Base-by-base conservation (phyloP, 2,113 vertebrate species). In the Rhynchomys soricoides region DNA sequence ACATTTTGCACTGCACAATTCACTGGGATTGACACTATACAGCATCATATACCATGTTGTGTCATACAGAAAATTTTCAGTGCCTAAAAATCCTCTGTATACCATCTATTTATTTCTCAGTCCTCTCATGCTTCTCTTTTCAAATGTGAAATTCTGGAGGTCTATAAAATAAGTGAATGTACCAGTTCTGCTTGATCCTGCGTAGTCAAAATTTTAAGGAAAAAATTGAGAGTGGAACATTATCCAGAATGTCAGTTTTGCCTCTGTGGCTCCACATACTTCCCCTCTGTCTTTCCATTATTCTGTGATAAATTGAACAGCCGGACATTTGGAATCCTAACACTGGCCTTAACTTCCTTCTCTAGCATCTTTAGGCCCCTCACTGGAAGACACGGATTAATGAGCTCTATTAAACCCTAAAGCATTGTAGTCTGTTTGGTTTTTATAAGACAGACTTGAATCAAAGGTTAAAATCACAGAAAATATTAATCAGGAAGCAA, bases 391-490 rank as follows among this genome's bases (percentile, higher is more conserved):
- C 66, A 21, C 19, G 5, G 93, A 85, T 86, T 96, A 92, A 91
- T 90, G 64, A 87, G 34, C 43, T 81, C 79, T 5, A 45, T 68
- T 57, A 77, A 90, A 78, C 40, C 48, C 10, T 64, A 8, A 0
- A 19, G 71, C 26, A 64, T n/a, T 66, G 4, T 90, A 50, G 75
- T 85, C 26, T 92, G 3, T 90, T 24, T 77, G 59, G 19, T 11
- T 34, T n/a, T 74, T 85, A 29, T 85, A 40, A 95, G 78, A 86
- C 50, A 71, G 73, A 88, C 22, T 43, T 22, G 45, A 96, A 92
- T 79, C 62, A 75, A 83, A 94, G 43, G 7, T 92, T 87, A 92
- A 96, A 95, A 86, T 22, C 64, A 24, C 83, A 92, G 37, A 89
- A 93, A 88, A 77, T 92, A 57, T 85, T 94, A 90, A 94, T 31